A percentile compares a stretch with the other conserved stretches of the same genome.
phyloP scores from a whole-genome alignment of 92 coral and sea anemone species.

The Parazoanthus darwini region DNA sequence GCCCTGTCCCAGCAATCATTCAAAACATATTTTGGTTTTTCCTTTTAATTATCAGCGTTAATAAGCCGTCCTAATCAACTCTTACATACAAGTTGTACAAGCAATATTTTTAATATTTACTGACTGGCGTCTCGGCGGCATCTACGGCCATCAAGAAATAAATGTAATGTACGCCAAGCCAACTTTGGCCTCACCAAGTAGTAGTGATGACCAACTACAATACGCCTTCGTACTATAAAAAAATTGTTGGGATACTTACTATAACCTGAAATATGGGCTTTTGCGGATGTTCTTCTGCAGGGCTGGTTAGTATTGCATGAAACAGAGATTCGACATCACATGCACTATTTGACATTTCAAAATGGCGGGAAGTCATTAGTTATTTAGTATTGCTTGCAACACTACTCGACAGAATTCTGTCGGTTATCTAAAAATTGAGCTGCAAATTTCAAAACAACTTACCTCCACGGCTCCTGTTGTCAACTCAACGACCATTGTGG shows the following conservation, averaged over 20 bases:
- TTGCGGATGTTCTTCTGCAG: conserved; percentile 82
- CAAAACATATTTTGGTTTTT: too few relatives aligned
- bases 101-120: too few relatives aligned
- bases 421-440: not conserved
- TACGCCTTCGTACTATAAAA: not conserved
- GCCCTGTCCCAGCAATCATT: too few relatives aligned
- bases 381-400: not conserved
- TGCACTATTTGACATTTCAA: not conserved
- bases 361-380: not conserved
- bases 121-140: not conserved
- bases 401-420: not conserved
- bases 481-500: conserved; percentile 32
- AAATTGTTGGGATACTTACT: conserved; percentile 52
- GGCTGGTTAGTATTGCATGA: conserved; percentile 67
- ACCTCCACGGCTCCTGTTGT: conserved; percentile 43
- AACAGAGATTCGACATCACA: conserved; percentile 30
- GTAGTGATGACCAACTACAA: not conserved
- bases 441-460: not conserved
- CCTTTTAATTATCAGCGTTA: too few relatives aligned
- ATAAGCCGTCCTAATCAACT: not conserved
- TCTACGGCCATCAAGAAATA: too few relatives aligned
- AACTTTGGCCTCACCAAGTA: too few relatives aligned
- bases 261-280: conserved; percentile 85
- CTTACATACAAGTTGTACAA: not conserved
- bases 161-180: not conserved